Evolutionary conservation across 2,797 vertebrate species (phyloP), one percentile per base, ranked within the genome.

Genomic region (Sorex maritimensis): DNA sequence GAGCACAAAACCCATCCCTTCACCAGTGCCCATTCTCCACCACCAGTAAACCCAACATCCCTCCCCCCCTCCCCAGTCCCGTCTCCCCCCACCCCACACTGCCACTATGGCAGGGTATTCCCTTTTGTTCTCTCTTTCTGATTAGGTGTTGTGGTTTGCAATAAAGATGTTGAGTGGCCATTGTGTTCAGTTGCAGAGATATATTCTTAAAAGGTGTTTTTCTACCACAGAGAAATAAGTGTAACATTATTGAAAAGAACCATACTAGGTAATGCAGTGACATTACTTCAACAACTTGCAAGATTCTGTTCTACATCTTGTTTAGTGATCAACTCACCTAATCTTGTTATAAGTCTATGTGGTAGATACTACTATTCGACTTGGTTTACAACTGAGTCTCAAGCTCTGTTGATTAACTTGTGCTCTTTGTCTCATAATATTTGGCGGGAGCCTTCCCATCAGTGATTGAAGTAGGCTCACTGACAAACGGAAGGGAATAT

Each of bases 341-440:
- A 34, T 79, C 46, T 91, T 61, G 58, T 30, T 61, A 49, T 21
- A 69, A 55, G 10, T 12, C 34, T 63, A 2, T 14, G 21, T 23
- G 49, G 23, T 10, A 61, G 17, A 67, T 61, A 41, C 38, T 86
- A 15, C 58, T 80, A 46, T 80, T 80, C 52, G 68, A 61, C 11
- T 88, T 61, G 79, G 19, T 72, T 85, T 87, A 87, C 3, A 46
- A 41, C 9, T 15, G 49, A 93, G 44, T 84, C 65, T 34, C 82
- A 90, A 38, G 77, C 21, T 72, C 77, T 49, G 26, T 23, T 65
- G 26, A 75, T 80, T 83, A 75, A 93, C 30, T 92, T 58, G 2
- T 44, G n/a, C 44, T 92, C 23, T 61, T 41, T 65, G 3, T 28
- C 23, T 67, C 83, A 85, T 49, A 26, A 26, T n/a, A 19, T 58